Evolutionary conservation across 2,888 invertebrate species (phyloP).

Genomic region (Cephus runcator): DNA sequence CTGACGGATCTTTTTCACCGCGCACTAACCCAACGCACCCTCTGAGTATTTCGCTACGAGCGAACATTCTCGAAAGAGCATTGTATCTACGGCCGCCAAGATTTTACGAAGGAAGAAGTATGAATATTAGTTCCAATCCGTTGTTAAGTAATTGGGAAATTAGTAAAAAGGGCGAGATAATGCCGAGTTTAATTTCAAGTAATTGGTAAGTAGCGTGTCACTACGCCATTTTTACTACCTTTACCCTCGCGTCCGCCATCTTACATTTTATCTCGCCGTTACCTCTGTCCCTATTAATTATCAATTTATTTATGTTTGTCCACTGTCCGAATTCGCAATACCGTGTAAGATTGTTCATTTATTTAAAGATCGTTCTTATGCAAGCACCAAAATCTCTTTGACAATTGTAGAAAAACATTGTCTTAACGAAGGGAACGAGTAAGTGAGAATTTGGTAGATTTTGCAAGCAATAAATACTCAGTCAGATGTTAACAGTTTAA

Average conservation of each 20-base stretch:
- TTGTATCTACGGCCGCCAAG: conserved; percentile 43
- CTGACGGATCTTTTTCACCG: not conserved
- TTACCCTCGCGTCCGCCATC: conserved; percentile 39
- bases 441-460: not conserved
- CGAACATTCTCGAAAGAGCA: conserved; percentile 25
- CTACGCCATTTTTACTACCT: conserved; percentile 46
- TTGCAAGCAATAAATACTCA: not conserved
- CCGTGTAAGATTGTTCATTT: not conserved
- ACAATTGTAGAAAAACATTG: not conserved
- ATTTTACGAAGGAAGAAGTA: conserved; percentile 64
- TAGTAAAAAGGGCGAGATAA: conserved; percentile 65
- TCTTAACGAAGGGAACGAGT: not conserved
- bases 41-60: not conserved
- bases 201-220: conserved; percentile 70
- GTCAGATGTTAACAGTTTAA: not conserved
- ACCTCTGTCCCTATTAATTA: not conserved
- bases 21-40: not conserved
- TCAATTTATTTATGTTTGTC: not conserved
- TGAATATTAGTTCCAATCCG: conserved; percentile 60
- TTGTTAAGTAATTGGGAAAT: conserved; percentile 61
- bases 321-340: not conserved
- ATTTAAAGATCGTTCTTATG: not conserved
- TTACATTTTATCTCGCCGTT: conserved; percentile 33
- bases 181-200: conserved; percentile 75
- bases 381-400: not conserved